Conservation (phyloP, 1,140 invertebrate genomes). For the Euborellia annulipes region DNA sequence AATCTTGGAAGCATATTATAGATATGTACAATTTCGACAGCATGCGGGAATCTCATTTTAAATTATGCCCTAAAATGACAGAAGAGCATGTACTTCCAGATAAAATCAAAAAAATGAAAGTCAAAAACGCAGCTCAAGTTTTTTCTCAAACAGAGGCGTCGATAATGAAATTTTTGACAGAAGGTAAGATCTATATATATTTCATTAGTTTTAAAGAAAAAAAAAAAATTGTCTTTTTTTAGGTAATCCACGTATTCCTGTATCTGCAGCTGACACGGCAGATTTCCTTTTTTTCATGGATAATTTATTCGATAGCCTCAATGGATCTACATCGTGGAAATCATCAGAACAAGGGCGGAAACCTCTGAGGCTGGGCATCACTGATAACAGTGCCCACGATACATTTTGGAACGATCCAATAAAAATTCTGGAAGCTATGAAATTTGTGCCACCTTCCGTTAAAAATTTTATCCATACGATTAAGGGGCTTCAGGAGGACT, state of each 20-base stretch:
- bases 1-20: not conserved
- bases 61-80: not conserved
- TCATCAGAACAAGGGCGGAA: not conserved
- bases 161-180: not conserved
- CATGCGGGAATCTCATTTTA: not conserved
- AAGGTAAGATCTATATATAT: no score
- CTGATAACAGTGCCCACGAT: not conserved
- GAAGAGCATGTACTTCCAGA: not conserved
- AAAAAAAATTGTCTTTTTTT: not conserved
- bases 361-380: slow-evolving; percentile 3
- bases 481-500: no score
- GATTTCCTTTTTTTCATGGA: slow-evolving; percentile 10
- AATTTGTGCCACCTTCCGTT: not conserved
- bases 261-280: slow-evolving; percentile 10
- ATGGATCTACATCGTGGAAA: slow-evolving; percentile 6
- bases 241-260: not conserved
- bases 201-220: no score
- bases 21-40: not conserved
- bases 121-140: not conserved
- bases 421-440: not conserved
- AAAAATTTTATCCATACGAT: not conserved
- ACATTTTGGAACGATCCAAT: not conserved
- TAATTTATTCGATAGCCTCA: slow-evolving; percentile 12
- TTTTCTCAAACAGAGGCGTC: not conserved
- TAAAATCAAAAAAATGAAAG: not conserved